These are phyloP conservation scores for Onychomys leucogaster DNA, from an alignment of 2,797 vertebrate species.

Conservation along the genomic window DNA sequence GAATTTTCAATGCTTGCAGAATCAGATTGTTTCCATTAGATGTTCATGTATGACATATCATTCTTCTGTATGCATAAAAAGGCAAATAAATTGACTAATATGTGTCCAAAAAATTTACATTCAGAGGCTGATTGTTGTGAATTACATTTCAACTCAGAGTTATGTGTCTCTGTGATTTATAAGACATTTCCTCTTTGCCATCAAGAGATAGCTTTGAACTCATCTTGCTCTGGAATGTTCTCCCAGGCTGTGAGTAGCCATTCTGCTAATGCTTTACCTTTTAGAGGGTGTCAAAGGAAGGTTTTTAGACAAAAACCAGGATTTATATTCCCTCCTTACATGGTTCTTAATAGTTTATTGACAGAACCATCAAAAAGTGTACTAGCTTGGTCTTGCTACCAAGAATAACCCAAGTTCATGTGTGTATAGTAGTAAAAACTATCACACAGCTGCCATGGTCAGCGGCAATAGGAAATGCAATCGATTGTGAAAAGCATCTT, in stretches of 20 bases:
- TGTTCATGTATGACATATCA: not conserved
- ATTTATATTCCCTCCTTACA: constrained; percentile 55
- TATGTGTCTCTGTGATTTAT: constrained; percentile 20
- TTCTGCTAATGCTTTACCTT: constrained; percentile 23
- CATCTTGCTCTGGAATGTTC: not conserved
- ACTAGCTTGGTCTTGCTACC: not conserved
- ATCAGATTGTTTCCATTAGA: constrained; percentile 50
- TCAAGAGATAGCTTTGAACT: not conserved
- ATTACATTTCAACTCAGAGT: constrained; percentile 49
- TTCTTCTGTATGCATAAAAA: constrained; percentile 21
- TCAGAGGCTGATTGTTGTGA: constrained; percentile 23
- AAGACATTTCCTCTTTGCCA: not conserved
- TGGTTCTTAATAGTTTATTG: constrained; percentile 58
- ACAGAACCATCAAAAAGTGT: constrained; percentile 51
- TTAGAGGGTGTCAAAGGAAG: constrained; percentile 26
- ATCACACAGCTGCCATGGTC: not conserved
- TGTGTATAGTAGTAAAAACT: not conserved
- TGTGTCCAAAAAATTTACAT: constrained; percentile 22
- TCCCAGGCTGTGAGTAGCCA: not conserved
- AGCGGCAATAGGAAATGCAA: not conserved
- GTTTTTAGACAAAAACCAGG: constrained; percentile 25
- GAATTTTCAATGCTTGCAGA: constrained; percentile 16
- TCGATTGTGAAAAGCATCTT: constrained; percentile 9
- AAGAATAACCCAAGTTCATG: constrained; percentile 15
- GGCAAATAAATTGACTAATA: constrained; percentile 49